Base-by-base conservation (phyloP, 2,797 vertebrate genomes). In the Cirrhinus molitorella region DNA sequence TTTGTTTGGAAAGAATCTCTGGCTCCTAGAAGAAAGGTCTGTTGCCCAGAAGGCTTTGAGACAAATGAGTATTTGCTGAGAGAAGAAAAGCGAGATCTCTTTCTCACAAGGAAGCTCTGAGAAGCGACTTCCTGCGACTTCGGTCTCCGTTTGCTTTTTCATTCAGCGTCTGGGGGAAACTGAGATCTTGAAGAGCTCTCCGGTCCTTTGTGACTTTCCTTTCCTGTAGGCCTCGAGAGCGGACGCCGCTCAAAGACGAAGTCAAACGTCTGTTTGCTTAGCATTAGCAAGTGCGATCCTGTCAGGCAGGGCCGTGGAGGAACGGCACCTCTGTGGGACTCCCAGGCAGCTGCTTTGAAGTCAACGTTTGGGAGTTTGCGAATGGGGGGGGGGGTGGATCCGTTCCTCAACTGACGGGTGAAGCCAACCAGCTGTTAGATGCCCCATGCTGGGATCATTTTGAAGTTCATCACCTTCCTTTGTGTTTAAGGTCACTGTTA, bases 401-500 rank as follows among this genome's bases (percentile, higher is more conserved):
- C 76, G 53, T 53, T 51, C 45, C 14, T 72, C 53, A 45, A 19
- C 45, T 66, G 84, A 72, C 2, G 80, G 86, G 85, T 89, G 85
- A 86, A 80, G 85, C 86, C 76, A 85, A 89, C 91, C 93, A 95
- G 93, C 92, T 95, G 94, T 94, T 93, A 45, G 43, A 76, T 73
- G 70, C 80, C 55, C 55, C 45, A 76, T 14, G 49, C 47, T 66
- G 82, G 16, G 23, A 51, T 79, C 63, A 55, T 59, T 34, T 17
- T 72, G 43, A 68, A 79, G 66, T 53, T 65, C 45, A 82, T 40
- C 43, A 19, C 43, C n/a, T 65, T 79, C 4, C 21, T n/a, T 12
- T 72, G 55, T 49, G 0, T 61, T 25, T 23, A 16, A 63, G 14
- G 59, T 13, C 59, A 31, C 9, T 49, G 13, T 37, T n/a, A 21